Conservation (phyloP, 1,140 invertebrate genomes). For the Halesus radiatus region DNA sequence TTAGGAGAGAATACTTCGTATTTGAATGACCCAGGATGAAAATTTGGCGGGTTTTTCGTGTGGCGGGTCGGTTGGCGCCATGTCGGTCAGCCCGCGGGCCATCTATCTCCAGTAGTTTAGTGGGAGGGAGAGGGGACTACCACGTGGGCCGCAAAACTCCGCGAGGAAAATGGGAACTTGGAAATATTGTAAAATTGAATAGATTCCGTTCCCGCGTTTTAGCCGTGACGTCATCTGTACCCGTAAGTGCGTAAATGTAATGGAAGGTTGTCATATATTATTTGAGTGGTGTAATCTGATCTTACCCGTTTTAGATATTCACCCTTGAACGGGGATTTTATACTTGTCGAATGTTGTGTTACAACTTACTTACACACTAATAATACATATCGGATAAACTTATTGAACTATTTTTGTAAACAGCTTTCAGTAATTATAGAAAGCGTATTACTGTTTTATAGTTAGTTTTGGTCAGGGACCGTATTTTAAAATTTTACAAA, state of each 20-base stretch:
- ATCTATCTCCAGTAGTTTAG: slow-evolving; percentile 55
- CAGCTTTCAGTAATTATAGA: too few species aligned
- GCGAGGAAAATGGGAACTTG: slow-evolving; percentile 9
- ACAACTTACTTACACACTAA: too few species aligned
- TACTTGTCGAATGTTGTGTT: too few species aligned
- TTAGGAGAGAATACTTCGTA: background rate
- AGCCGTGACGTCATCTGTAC: slow-evolving; percentile 15
- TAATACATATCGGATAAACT: too few species aligned
- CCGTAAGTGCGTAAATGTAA: background rate
- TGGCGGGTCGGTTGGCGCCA: slow-evolving; percentile 41
- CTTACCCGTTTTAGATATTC: too few species aligned
- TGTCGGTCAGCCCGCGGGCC: slow-evolving; percentile 53
- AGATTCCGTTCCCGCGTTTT: slow-evolving; percentile 3
- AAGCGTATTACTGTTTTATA: too few species aligned
- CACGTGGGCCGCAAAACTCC: background rate
- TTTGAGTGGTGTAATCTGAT: too few species aligned
- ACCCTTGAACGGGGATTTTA: too few species aligned
- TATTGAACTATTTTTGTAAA: too few species aligned
- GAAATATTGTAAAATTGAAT: slow-evolving; percentile 20
- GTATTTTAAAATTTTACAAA: too few species aligned
- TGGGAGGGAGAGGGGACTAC: slow-evolving; percentile 17
- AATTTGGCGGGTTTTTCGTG: slow-evolving; percentile 30
- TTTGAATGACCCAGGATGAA: slow-evolving; percentile 19
- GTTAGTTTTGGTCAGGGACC: too few species aligned
- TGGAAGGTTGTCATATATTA: too few species aligned